These are phyloP conservation scores for Orchesellides sinensis DNA, from an alignment of 2,888 invertebrate species.

Conservation along the genomic window DNA sequence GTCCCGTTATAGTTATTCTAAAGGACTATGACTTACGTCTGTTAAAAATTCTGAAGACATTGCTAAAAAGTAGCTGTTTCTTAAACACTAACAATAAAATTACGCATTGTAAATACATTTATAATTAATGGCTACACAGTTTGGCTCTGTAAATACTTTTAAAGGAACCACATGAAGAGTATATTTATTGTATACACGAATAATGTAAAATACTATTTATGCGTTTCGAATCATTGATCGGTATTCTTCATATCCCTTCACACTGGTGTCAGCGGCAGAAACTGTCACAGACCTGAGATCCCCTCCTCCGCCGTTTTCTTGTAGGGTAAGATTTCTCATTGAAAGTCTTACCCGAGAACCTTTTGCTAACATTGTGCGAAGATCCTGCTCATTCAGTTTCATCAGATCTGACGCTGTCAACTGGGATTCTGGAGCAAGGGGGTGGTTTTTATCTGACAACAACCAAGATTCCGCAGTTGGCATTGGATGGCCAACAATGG, in stretches of 20 bases:
- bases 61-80: too few species aligned
- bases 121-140: too few species aligned
- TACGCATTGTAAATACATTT: too few species aligned
- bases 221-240: constrained; percentile 44
- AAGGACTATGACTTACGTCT: too few species aligned
- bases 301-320: constrained; percentile 24
- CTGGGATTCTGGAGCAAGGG: constrained; percentile 45
- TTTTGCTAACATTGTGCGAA: constrained; percentile 27
- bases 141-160: too few species aligned
- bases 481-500: constrained; percentile 61
- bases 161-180: too few species aligned
- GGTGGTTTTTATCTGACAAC: constrained; percentile 54
- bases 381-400: constrained; percentile 29
- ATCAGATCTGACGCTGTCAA: constrained; percentile 49
- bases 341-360: constrained; percentile 34
- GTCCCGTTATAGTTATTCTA: too few species aligned
- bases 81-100: too few species aligned
- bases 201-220: constrained; percentile 7
- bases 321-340: constrained; percentile 10
- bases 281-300: constrained; percentile 45
- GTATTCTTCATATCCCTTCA: constrained; percentile 29
- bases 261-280: neutral
- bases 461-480: constrained; percentile 66
- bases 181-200: too few species aligned
- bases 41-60: too few species aligned